Conservation (phyloP, 2,888 invertebrate genomes). For the Lacanobia wlatinum region DNA sequence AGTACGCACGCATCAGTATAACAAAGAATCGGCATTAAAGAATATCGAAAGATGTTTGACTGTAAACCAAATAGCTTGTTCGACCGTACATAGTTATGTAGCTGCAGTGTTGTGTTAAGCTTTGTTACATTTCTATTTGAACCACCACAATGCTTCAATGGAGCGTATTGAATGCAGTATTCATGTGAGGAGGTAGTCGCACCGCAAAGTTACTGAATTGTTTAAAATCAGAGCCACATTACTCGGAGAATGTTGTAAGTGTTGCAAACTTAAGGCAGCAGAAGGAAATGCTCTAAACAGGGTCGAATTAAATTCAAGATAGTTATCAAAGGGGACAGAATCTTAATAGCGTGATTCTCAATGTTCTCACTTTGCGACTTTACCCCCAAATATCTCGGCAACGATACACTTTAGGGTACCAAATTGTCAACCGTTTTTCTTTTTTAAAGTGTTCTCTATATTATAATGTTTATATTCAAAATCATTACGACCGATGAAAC, state of each 20-base stretch:
- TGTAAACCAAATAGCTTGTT: conserved; percentile 16
- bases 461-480: too few species aligned
- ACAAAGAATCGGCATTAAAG: too few species aligned
- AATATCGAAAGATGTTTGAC: not conserved
- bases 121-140: conserved; percentile 45
- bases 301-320: too few species aligned
- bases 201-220: conserved; percentile 54
- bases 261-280: not conserved
- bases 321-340: too few species aligned
- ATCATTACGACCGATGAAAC: too few species aligned
- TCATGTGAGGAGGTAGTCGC: conserved; percentile 43
- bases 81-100: conserved; percentile 1
- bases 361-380: too few species aligned
- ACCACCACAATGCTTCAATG: conserved; percentile 47
- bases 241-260: not conserved
- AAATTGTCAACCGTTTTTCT: too few species aligned
- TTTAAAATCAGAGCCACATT: conserved; percentile 41
- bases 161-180: conserved; percentile 60
- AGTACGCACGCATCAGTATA: too few species aligned
- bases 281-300: conserved; percentile 6
- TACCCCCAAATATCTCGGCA: too few species aligned
- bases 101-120: conserved; percentile 7
- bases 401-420: too few species aligned
- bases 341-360: too few species aligned
- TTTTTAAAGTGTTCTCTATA: too few species aligned